phyloP scores from a whole-genome alignment of 2,797 vertebrate genomes.

The Acanthis flammea region DNA sequence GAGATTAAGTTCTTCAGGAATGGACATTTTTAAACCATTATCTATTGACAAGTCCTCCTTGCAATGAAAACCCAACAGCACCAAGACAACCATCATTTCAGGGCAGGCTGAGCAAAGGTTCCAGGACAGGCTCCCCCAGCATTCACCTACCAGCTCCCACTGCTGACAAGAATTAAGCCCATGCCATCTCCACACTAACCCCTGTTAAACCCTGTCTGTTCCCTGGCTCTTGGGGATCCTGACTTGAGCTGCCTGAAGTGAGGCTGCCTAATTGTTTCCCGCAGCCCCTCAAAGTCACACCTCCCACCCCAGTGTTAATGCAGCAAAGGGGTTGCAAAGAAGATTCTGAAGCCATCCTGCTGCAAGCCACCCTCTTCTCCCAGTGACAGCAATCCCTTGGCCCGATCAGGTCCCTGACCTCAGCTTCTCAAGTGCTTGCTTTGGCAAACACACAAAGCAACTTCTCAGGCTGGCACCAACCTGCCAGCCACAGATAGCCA shows the following conservation, averaged over 20 bases:
- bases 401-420: fast-evolving
- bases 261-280: neutral
- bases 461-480: neutral
- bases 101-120: neutral
- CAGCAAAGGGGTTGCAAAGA: neutral
- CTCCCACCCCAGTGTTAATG: fast-evolving
- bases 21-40: neutral
- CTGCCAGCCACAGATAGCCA: neutral
- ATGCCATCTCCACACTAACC: neutral
- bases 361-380: neutral
- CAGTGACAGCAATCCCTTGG: neutral
- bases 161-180: neutral
- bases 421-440: fast-evolving
- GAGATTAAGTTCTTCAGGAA: neutral
- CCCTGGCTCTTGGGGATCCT: neutral
- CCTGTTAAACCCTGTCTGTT: neutral
- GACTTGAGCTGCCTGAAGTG: neutral
- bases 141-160: neutral
- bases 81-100: neutral
- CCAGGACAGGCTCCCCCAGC: neutral
- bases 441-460: fast-evolving
- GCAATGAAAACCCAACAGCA: neutral
- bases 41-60: neutral
- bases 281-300: neutral
- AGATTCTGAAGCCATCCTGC: neutral